Evolutionary conservation across 2,888 invertebrate species (phyloP).

Genomic region (Isoperla grammatica): DNA sequence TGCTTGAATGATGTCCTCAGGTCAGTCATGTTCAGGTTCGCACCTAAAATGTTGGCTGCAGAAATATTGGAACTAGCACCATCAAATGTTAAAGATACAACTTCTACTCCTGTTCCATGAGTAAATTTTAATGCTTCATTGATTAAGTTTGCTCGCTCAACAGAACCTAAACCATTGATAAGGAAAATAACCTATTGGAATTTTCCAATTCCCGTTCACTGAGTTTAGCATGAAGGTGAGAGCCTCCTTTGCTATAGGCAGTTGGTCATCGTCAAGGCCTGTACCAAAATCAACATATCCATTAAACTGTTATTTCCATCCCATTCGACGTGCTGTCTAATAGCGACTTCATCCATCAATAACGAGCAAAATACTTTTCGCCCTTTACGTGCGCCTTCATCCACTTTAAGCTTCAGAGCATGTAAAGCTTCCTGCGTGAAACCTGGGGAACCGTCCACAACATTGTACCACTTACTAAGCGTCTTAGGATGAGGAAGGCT

Average conservation of each 20-base stretch:
- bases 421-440: too few species aligned
- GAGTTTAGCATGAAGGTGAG: conserved; percentile 34
- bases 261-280: conserved; percentile 30
- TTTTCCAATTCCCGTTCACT: conserved; percentile 35
- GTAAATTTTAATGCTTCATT: conserved; percentile 30
- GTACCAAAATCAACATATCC: conserved; percentile 37
- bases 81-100: conserved; percentile 36
- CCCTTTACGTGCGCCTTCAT: too few species aligned
- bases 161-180: conserved; percentile 33
- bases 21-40: conserved; percentile 18
- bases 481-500: too few species aligned
- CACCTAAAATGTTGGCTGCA: conserved; percentile 28
- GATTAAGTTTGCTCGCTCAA: conserved; percentile 33
- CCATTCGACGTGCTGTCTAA: conserved; percentile 32
- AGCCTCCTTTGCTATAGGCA: conserved; percentile 33
- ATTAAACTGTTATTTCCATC: conserved; percentile 36
- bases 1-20: conserved; percentile 18
- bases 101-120: conserved; percentile 31
- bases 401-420: too few species aligned
- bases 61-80: conserved; percentile 33
- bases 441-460: too few species aligned
- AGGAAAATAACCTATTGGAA: conserved; percentile 37
- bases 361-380: too few species aligned
- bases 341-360: conserved; percentile 19
- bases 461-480: too few species aligned